Percentiles rank a stretch among this genome's conserved stretches.
phyloP scores from a whole-genome alignment of 2,888 invertebrate genomes.

The Aporophyla nigra region DNA sequence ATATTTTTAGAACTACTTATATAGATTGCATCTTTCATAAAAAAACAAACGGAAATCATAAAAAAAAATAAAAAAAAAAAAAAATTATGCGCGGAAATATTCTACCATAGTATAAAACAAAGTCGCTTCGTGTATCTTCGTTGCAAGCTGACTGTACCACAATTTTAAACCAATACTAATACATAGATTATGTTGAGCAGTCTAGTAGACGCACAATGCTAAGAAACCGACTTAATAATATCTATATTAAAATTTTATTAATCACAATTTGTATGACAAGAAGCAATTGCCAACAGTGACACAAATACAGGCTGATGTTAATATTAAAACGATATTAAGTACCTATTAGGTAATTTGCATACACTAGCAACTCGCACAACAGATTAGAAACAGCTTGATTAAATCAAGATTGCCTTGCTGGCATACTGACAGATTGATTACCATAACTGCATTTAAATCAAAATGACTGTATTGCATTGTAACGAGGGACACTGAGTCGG shows the following conservation, averaged over 20 bases:
- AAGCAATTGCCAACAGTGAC: background rate
- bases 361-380: background rate
- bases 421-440: constrained; percentile 51
- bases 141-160: too few relatives aligned
- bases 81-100: too few relatives aligned
- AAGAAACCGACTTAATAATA: background rate
- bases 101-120: too few relatives aligned
- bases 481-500: background rate
- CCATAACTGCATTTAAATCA: constrained; percentile 47
- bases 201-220: background rate
- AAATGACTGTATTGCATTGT: constrained; percentile 35
- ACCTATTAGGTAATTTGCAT: constrained; percentile 15
- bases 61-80: too few relatives aligned
- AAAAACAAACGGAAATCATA: too few relatives aligned
- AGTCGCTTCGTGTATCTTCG: too few relatives aligned
- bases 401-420: constrained; percentile 26
- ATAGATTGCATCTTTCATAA: too few relatives aligned
- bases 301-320: background rate
- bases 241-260: background rate
- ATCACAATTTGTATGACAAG: background rate
- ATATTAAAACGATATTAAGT: background rate
- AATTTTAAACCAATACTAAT: too few relatives aligned
- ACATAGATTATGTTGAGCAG: too few relatives aligned
- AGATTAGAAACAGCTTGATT: constrained; percentile 30
- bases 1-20: too few relatives aligned